Evolutionary conservation across 2,113 vertebrate genomes (phyloP).

Genomic region (Sula dactylatra): DNA sequence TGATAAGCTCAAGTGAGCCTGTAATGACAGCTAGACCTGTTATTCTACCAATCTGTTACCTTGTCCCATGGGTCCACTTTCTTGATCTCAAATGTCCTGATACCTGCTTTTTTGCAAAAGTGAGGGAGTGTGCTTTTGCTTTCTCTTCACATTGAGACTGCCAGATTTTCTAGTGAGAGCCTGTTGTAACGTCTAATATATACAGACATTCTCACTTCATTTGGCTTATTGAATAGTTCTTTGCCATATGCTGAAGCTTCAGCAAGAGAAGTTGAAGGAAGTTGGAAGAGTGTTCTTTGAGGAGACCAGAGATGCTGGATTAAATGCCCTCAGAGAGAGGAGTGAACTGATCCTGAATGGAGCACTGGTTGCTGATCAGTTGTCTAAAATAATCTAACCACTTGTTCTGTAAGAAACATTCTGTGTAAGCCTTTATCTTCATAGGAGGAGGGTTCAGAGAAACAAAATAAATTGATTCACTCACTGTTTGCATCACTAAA

Average conservation of each 20-base stretch:
- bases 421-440: neutral
- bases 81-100: neutral
- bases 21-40: neutral
- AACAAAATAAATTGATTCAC: neutral
- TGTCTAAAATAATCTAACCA: neutral
- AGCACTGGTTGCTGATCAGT: neutral
- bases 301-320: neutral
- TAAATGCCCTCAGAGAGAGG: neutral
- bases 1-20: neutral
- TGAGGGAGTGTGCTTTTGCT: neutral
- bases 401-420: neutral
- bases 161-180: neutral
- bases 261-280: neutral
- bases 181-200: neutral
- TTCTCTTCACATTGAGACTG: neutral
- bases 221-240: neutral
- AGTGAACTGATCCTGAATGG: neutral
- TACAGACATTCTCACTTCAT: neutral
- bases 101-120: neutral
- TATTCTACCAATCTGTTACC: neutral
- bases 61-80: neutral
- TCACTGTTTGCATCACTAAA: neutral
- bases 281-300: neutral
- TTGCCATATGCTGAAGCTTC: neutral
- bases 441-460: neutral